phyloP scores from a whole-genome alignment of 2,797 vertebrate genomes.

The Typhlichthys subterraneus region DNA sequence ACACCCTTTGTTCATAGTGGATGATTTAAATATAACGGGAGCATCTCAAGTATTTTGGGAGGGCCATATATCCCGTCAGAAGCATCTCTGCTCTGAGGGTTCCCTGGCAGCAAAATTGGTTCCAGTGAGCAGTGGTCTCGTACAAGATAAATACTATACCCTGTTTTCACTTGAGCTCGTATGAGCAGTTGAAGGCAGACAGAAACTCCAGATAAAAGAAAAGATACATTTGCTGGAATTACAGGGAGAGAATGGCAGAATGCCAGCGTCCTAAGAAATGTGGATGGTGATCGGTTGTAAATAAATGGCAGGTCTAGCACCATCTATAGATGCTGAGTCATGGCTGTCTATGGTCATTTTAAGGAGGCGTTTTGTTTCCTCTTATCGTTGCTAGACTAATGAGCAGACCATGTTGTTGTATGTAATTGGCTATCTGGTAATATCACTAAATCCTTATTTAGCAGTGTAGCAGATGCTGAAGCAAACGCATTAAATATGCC shows the following conservation, averaged over 20 bases:
- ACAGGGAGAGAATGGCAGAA: not conserved
- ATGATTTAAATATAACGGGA: slow-evolving; percentile 62
- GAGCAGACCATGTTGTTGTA: slow-evolving; percentile 7
- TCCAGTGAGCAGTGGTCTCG: slow-evolving; percentile 1
- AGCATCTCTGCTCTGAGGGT: slow-evolving; percentile 48
- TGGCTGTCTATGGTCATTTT: not conserved
- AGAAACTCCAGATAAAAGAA: not conserved
- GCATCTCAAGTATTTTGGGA: slow-evolving; percentile 60
- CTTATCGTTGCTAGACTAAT: not conserved
- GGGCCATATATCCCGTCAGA: slow-evolving; percentile 52
- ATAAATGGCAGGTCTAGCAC: slow-evolving; percentile 3
- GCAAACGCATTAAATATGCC: slow-evolving; percentile 3
- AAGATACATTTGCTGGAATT: slow-evolving; percentile 16
- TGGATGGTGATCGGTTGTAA: not conserved
- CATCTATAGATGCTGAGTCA: too few species aligned
- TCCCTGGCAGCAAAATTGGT: slow-evolving; percentile 36
- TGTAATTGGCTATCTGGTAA: slow-evolving; percentile 13
- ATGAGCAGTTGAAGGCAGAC: slow-evolving; percentile 12
- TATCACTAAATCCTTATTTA: slow-evolving; percentile 24
- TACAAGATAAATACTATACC: not conserved
- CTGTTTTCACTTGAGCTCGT: slow-evolving; percentile 8
- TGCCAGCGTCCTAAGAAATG: not conserved
- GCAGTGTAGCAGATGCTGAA: slow-evolving; percentile 3
- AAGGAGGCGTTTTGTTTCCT: slow-evolving; percentile 5
- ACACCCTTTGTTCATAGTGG: slow-evolving; percentile 37